A percentile compares a stretch with the other conserved stretches of the same genome.
Conservation (phyloP, 2,888 invertebrate species). For the Ecdyonurus torrentis region DNA sequence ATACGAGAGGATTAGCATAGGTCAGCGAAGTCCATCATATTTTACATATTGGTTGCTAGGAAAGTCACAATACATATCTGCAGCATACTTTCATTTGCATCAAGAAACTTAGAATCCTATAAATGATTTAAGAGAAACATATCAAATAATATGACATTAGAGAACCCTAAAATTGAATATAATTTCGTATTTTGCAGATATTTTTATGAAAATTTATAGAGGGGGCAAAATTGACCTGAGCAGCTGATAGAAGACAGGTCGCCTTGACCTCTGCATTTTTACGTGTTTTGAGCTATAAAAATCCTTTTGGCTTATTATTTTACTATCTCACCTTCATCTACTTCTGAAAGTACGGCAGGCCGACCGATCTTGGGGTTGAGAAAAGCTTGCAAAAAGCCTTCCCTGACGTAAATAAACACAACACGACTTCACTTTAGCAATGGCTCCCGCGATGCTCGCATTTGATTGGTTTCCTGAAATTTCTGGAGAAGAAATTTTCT, state of each 20-base stretch:
- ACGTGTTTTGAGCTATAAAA: neutral
- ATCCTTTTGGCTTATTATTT: neutral
- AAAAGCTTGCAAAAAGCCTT: neutral
- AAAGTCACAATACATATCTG: too few relatives aligned
- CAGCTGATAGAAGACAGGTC: neutral
- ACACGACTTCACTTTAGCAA: neutral
- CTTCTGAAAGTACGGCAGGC: neutral
- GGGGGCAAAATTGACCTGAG: neutral
- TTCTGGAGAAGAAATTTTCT: neutral
- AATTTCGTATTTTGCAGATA: neutral
- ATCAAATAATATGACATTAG: too few relatives aligned
- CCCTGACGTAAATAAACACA: conserved; percentile 2
- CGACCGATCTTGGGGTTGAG: neutral
- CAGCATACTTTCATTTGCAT: too few relatives aligned
- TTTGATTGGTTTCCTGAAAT: neutral
- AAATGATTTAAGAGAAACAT: too few relatives aligned
- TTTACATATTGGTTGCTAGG: too few relatives aligned
- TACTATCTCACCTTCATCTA: conserved; percentile 1
- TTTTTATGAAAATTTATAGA: neutral
- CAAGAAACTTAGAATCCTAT: too few relatives aligned
- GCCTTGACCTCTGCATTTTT: neutral
- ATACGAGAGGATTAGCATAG: too few relatives aligned
- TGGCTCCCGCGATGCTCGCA: conserved; percentile 3
- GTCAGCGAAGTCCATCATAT: too few relatives aligned
- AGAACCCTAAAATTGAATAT: too few relatives aligned